These are phyloP conservation scores for Ichneumoninae sp. DNA, from an alignment of 2,888 invertebrate genomes.

Conservation along the genomic window DNA sequence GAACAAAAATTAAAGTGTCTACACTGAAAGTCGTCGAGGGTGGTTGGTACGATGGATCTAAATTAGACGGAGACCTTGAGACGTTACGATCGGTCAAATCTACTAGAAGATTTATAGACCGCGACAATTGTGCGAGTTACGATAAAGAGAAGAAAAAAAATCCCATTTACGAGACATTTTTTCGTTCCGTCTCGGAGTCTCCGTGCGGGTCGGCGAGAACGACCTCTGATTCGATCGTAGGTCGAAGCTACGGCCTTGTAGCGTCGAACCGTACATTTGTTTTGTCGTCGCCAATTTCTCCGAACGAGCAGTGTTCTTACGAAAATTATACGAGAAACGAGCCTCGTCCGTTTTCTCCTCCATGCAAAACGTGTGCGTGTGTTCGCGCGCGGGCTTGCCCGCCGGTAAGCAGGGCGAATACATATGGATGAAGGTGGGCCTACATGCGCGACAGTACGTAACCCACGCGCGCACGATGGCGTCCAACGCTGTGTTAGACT, in stretches of 20 bases:
- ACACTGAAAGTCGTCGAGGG: not conserved
- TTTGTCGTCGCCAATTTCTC: not conserved
- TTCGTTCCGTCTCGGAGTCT: not conserved
- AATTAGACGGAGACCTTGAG: slow-evolving; percentile 46
- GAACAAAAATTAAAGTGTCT: too few relatives aligned
- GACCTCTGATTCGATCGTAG: not conserved
- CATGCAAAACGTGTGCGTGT: not conserved
- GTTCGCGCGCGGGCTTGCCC: not conserved
- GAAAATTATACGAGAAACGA: not conserved
- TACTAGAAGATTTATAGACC: slow-evolving; percentile 13
- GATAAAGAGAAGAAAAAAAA: not conserved
- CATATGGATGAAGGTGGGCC: slow-evolving; percentile 53
- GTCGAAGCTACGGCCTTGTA: not conserved
- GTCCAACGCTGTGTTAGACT: not conserved
- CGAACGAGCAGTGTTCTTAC: not conserved
- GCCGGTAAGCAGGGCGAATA: slow-evolving; percentile 38
- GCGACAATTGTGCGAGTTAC: not conserved
- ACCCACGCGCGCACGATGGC: slow-evolving; percentile 33
- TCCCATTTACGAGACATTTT: not conserved
- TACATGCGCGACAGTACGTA: slow-evolving; percentile 57
- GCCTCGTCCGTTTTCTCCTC: slow-evolving; percentile 31
- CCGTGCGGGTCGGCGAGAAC: not conserved
- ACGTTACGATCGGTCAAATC: slow-evolving; percentile 33
- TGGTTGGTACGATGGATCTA: slow-evolving; percentile 13
- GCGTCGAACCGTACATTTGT: not conserved